Evolutionary conservation across 2,888 invertebrate genomes (phyloP).

Genomic region (Luffia ferchaultella): DNA sequence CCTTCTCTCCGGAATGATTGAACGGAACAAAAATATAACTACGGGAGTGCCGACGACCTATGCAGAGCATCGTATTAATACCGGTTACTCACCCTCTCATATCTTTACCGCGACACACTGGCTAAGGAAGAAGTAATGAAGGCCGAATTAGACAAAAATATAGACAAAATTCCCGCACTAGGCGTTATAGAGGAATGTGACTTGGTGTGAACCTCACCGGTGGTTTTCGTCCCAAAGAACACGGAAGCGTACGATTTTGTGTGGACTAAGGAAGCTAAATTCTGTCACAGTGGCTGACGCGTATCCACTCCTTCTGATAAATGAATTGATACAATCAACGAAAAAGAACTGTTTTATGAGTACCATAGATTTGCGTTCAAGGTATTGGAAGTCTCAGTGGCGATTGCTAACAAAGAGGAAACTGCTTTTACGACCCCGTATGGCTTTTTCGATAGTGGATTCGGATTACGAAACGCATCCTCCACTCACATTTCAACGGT

Average conservation of each 20-base stretch:
- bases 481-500: too few relatives aligned
- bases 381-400: constrained; percentile 25
- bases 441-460: too few relatives aligned
- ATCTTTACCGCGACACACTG: constrained; percentile 24
- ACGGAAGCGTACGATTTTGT: constrained; percentile 20
- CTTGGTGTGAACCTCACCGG: constrained; percentile 24
- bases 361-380: constrained; percentile 26
- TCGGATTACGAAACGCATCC: too few relatives aligned
- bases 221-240: constrained; percentile 24
- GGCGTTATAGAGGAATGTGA: constrained; percentile 26
- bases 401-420: constrained; percentile 17
- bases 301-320: constrained; percentile 26
- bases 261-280: constrained; percentile 23
- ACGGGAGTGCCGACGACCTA: constrained; percentile 12
- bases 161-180: constrained; percentile 21
- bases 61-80: constrained; percentile 20
- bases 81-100: constrained; percentile 20
- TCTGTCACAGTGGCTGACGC: constrained; percentile 3
- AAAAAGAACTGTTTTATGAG: constrained; percentile 19
- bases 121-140: constrained; percentile 18
- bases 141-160: too few relatives aligned
- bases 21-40: constrained; percentile 7
- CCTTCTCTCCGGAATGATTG: too few relatives aligned
- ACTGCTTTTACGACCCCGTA: constrained; percentile 22
- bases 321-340: constrained; percentile 24